phyloP scores from a whole-genome alignment of 2,113 vertebrate genomes.

The Athene cunicularia region DNA sequence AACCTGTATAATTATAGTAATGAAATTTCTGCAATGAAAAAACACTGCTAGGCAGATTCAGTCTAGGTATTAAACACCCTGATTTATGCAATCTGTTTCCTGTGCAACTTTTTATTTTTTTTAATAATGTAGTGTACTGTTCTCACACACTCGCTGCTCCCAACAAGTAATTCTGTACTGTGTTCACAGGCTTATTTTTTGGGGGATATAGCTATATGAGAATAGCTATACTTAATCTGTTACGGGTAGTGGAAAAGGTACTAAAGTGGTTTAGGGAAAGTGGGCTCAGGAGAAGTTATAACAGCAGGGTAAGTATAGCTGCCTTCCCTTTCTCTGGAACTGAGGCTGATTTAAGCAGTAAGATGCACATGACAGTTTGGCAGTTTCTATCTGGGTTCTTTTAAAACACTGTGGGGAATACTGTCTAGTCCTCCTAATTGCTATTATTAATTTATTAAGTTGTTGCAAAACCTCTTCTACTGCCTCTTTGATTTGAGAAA shows the following conservation, averaged over 20 bases:
- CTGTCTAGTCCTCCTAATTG: background rate
- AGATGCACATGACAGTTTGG: background rate
- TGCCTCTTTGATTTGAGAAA: background rate
- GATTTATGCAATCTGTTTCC: background rate
- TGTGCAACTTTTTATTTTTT: background rate
- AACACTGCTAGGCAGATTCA: background rate
- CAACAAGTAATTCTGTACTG: background rate
- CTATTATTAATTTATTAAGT: conserved; percentile 3
- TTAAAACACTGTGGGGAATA: background rate
- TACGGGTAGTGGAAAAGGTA: background rate
- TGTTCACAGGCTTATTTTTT: background rate
- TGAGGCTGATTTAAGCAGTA: background rate
- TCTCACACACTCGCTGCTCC: background rate
- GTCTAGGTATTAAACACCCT: background rate
- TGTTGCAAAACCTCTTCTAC: background rate
- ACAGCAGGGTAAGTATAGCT: background rate
- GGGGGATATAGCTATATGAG: background rate
- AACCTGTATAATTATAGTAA: background rate
- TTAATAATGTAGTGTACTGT: background rate
- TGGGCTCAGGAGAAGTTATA: background rate
- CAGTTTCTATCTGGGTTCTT: background rate
- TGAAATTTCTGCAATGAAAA: background rate
- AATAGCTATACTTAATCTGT: background rate
- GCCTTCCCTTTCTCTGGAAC: background rate
- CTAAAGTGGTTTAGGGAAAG: background rate